phyloP scores from a whole-genome alignment of 1,140 invertebrate genomes.

The Nasonia vitripennis region DNA sequence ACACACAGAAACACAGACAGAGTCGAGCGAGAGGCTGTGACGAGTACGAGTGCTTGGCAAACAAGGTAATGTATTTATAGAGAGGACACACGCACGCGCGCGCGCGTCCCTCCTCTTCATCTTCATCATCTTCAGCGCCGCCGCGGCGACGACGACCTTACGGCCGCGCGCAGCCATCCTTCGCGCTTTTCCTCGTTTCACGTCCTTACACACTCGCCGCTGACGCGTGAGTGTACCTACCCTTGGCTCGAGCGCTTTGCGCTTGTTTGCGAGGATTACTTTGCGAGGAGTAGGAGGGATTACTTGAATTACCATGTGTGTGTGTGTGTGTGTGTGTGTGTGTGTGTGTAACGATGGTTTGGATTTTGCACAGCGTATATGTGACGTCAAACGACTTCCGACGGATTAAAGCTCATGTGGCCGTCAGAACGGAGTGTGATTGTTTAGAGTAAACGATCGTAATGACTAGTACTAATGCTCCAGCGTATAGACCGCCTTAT shows the following conservation, averaged over 20 bases:
- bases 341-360: not conserved
- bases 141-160: not conserved
- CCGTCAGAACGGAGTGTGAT: not conserved
- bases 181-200: conserved; percentile 4
- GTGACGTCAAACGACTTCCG: not conserved
- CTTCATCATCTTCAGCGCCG: conserved; percentile 6
- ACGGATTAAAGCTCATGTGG: not conserved
- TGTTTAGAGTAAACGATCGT: not conserved
- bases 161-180: not conserved
- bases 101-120: conserved; percentile 35
- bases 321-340: not conserved
- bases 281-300: not conserved
- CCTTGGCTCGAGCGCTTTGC: not conserved
- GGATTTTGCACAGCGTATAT: not conserved
- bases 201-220: conserved; percentile 1
- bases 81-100: conserved; percentile 66
- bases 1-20: too few relatives aligned
- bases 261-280: not conserved
- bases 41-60: conserved; percentile 72
- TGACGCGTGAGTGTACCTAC: not conserved
- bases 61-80: conserved; percentile 74
- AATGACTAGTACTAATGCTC: too few relatives aligned
- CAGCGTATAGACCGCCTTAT: too few relatives aligned
- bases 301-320: conserved; percentile 22
- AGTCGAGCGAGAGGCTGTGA: conserved; percentile 47